These are phyloP conservation scores for Linurgus olivaceus DNA, from an alignment of 2,797 vertebrate genomes.

Conservation along the genomic window DNA sequence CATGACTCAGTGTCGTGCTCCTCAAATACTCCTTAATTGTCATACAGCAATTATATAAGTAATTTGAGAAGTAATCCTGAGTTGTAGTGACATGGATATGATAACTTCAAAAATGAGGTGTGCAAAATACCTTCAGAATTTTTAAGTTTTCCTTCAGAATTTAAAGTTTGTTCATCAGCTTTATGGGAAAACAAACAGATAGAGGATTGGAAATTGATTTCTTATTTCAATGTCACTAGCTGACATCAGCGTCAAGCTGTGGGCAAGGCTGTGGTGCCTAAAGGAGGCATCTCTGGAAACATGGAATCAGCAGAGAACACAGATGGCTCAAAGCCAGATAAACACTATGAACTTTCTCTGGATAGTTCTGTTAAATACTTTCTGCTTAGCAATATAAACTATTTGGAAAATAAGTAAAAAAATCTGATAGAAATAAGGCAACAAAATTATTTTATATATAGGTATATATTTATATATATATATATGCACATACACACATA, in stretches of 20 bases:
- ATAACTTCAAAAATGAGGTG: background rate
- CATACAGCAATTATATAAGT: background rate
- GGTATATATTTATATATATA: background rate
- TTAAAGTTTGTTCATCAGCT: background rate
- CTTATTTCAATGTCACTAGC: background rate
- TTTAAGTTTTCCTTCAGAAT: background rate
- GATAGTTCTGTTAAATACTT: background rate
- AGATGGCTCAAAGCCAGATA: background rate
- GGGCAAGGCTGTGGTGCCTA: background rate
- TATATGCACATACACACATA: background rate
- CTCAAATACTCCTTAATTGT: background rate
- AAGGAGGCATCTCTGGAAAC: background rate
- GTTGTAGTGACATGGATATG: background rate
- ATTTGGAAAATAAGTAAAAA: background rate
- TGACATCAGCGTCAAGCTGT: background rate
- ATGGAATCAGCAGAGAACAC: background rate
- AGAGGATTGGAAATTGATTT: background rate
- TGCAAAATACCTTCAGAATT: background rate
- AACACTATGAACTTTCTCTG: background rate
- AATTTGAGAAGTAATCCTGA: background rate
- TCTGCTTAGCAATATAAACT: background rate
- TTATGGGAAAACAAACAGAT: background rate
- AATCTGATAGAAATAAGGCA: constrained; percentile 46
- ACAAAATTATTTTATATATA: background rate
- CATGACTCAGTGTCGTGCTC: background rate